A percentile compares a stretch with the other conserved stretches of the same genome.
phyloP scores from a whole-genome alignment of 2,888 invertebrate species.

The Drosophila multiciliata region DNA sequence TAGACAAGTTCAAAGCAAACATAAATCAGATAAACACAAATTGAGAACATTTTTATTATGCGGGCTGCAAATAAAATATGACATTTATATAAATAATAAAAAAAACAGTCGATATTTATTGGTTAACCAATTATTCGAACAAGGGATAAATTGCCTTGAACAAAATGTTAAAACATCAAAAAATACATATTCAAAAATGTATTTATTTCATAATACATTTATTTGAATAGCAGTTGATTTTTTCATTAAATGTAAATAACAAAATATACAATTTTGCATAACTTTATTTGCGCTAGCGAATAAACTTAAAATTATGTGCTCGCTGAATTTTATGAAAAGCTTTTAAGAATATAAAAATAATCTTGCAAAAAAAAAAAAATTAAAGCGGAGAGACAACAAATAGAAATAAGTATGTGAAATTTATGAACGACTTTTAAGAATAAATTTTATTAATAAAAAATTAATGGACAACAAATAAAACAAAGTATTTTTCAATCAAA shows the following conservation, averaged over 20 bases:
- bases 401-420: no score
- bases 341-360: neutral
- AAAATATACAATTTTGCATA: neutral
- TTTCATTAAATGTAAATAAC: neutral
- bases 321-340: neutral
- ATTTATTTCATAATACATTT: neutral
- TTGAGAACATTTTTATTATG: neutral
- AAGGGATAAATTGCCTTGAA: neutral
- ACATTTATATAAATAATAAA: neutral
- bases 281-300: neutral
- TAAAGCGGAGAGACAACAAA: neutral
- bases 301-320: neutral
- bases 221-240: neutral
- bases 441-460: neutral
- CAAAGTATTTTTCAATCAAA: no score
- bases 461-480: no score
- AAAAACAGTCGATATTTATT: neutral
- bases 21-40: constrained; percentile 26
- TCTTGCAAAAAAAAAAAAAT: neutral
- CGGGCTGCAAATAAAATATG: neutral
- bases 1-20: constrained; percentile 9
- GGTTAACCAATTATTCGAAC: neutral
- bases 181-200: no score
- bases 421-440: no score
- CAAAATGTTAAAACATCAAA: neutral